Percentiles rank a stretch among this genome's conserved stretches.
These are phyloP conservation scores for Dendrolimus kikuchii DNA, from an alignment of 1,140 invertebrate species.

Conservation along the genomic window DNA sequence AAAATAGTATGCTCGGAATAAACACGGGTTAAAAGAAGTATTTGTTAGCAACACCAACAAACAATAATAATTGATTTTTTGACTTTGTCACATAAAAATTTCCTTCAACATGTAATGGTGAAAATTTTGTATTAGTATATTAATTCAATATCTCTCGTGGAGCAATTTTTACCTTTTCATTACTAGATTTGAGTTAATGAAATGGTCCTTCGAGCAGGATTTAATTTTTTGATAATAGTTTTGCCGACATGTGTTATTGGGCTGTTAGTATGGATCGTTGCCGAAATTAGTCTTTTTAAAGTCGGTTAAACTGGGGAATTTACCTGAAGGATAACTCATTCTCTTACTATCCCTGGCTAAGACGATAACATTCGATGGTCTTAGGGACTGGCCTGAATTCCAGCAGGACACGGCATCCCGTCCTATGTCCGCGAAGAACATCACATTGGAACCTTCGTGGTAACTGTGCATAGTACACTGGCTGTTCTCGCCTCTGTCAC, in stretches of 20 bases:
- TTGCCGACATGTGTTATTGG: neutral
- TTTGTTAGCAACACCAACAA: no score
- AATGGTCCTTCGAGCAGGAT: no score
- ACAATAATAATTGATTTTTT: no score
- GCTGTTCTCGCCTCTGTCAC: conserved; percentile 73
- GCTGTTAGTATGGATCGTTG: neutral
- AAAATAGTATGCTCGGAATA: no score
- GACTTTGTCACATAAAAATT: no score
- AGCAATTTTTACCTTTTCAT: no score
- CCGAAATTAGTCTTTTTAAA: neutral
- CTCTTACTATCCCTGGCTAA: conserved; percentile 72
- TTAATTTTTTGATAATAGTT: no score
- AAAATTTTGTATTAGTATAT: no score
- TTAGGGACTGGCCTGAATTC: conserved; percentile 74
- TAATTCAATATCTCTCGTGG: no score
- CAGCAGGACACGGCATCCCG: conserved; percentile 80
- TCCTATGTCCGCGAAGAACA: conserved; percentile 80
- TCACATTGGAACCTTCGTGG: conserved; percentile 72
- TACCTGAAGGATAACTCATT: conserved; percentile 79
- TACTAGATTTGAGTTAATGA: no score
- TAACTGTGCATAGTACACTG: conserved; percentile 77
- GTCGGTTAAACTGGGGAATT: conserved; percentile 2
- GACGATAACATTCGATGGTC: conserved; percentile 71
- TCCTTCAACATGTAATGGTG: no score
- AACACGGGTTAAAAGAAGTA: no score